Evolutionary conservation across 1,140 invertebrate genomes (phyloP), one percentile per base, ranked within the genome.

Genomic region (Harlomillsia oculata): DNA sequence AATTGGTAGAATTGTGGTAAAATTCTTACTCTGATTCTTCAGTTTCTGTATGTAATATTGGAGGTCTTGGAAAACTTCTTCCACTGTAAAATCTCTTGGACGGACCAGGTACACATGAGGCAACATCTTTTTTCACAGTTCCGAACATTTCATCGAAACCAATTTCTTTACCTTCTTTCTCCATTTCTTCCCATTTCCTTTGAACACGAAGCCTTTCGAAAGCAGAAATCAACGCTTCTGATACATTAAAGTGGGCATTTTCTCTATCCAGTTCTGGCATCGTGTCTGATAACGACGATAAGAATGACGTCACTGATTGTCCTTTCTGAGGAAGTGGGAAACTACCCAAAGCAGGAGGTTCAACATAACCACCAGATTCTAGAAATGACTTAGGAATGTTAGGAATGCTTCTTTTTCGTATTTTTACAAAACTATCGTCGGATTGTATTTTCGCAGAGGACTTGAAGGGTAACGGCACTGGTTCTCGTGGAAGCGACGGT

Each of bases 201-300:
- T 74, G 49, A 29, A 62, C 60, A 46, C 54, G 53, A 20, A 62
- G 71, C 32, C 53, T 59, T 71, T 89, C 87, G 51, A 90, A 85
- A 30, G 83, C 86, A 41, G 84, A 78, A 64, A 91, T 89, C 64
- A 89, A 77, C 0, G 85, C 86, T 72, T 91, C 87, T 8, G 81
- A 87, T 56, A 89, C 83, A 66, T 78, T 83, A 69, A 91, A 91
- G 72, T 91, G 87, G 0, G 86, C 85, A 72, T 89, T 90, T 73
- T 91, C 87, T 67, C 83, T 78, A 63, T 89, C 86, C 46, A 90
- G 70, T 66, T 88, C 84, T 8, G 84, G 85, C 67, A 84, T 20
- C 25, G 80, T 77, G 63, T 78, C 72, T 25, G 80, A 76, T 67
- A 84, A 82, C 20, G 84, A 84, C 3, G 82, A 80, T 2, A 89